Evolutionary conservation across 2,113 vertebrate genomes (phyloP).

Genomic region (Jaculus jaculus): DNA sequence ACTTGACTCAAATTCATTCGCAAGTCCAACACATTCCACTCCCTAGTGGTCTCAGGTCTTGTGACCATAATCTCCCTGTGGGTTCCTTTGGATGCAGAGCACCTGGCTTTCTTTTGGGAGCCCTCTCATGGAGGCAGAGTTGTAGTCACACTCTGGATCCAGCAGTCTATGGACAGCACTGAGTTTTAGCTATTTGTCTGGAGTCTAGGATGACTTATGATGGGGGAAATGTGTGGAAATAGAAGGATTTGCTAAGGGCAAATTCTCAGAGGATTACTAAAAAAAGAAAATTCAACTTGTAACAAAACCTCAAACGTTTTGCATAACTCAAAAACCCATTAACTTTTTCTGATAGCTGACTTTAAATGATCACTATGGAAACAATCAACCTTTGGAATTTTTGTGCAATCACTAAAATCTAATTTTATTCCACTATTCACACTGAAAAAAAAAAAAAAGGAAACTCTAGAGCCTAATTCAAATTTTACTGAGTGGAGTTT

Average conservation of each 20-base stretch:
- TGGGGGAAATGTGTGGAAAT: neutral
- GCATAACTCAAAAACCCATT: conserved; percentile 18
- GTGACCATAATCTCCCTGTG: neutral
- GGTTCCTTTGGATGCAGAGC: neutral
- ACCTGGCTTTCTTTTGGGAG: neutral
- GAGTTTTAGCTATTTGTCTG: neutral
- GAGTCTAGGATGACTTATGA: neutral
- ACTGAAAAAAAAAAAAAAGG: neutral
- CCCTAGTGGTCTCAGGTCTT: neutral
- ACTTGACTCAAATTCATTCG: neutral
- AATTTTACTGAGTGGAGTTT: neutral
- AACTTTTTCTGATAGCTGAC: neutral
- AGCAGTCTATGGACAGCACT: neutral
- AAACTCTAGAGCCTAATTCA: neutral
- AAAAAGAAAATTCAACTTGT: conserved; percentile 51
- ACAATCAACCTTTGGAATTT: neutral
- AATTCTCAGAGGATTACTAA: neutral
- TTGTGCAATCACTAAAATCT: neutral
- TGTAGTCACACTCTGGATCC: neutral
- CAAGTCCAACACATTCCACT: conserved; percentile 27
- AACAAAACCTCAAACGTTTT: conserved; percentile 14
- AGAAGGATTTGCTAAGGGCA: neutral
- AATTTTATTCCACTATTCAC: neutral
- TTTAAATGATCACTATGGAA: conserved; percentile 29
- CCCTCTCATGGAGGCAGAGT: neutral